Evolutionary conservation across 2,888 invertebrate species (phyloP).

Genomic region (Parnassius smintheus): DNA sequence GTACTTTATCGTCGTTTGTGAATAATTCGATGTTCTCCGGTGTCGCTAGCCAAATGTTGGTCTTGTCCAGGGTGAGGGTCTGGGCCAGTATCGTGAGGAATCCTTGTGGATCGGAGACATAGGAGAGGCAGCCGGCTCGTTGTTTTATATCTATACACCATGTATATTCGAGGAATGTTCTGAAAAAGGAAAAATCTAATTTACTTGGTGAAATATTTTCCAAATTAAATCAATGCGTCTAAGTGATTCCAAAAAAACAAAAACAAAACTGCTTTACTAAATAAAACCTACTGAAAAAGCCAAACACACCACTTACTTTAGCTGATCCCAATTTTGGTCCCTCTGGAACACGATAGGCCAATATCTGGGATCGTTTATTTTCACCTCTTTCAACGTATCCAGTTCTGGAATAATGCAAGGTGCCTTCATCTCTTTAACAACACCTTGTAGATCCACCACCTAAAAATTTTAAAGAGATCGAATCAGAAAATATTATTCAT

Average conservation of each 20-base stretch:
- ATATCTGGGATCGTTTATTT: constrained; percentile 91
- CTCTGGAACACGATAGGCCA: constrained; percentile 93
- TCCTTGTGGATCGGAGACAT: constrained; percentile 91
- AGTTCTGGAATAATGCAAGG: constrained; percentile 94
- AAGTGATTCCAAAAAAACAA: neutral
- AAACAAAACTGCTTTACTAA: too few relatives aligned
- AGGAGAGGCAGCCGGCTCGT: constrained; percentile 93
- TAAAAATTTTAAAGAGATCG: constrained; percentile 34
- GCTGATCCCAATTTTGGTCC: constrained; percentile 90
- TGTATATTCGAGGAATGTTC: constrained; percentile 84
- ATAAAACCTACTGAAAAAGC: too few relatives aligned
- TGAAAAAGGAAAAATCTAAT: constrained; percentile 40
- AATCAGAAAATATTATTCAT: too few relatives aligned
- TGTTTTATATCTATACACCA: constrained; percentile 92
- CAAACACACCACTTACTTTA: constrained; percentile 77
- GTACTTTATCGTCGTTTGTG: constrained; percentile 86
- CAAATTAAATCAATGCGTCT: too few relatives aligned
- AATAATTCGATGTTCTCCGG: constrained; percentile 87
- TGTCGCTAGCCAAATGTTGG: constrained; percentile 84
- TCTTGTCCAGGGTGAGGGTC: constrained; percentile 87
- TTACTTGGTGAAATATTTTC: too few relatives aligned
- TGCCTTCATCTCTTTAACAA: constrained; percentile 84
- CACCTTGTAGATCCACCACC: constrained; percentile 70
- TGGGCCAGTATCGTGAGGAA: constrained; percentile 89
- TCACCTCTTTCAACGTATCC: constrained; percentile 86